A percentile compares a stretch with the other conserved stretches of the same genome.
phyloP scores from a whole-genome alignment of 2,888 invertebrate genomes.

The Volucella bombylans region DNA sequence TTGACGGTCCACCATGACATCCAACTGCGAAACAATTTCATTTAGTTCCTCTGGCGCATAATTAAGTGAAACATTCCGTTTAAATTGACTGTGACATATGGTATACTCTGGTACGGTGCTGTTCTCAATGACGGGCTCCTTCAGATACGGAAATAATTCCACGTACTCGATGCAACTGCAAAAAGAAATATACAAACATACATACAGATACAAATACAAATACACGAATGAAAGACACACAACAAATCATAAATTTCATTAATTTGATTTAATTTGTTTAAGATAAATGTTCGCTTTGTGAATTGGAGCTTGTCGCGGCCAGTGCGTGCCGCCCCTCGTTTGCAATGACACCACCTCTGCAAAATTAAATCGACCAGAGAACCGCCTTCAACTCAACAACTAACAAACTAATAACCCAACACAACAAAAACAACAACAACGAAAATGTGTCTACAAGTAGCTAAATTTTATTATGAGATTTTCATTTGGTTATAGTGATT shows the following conservation, averaged over 20 bases:
- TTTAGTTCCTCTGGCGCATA: constrained; percentile 72
- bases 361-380: constrained; percentile 6
- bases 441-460: background rate
- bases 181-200: constrained; percentile 14
- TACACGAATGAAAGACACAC: background rate
- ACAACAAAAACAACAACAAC: background rate
- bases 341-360: background rate
- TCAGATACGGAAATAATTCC: constrained; percentile 82
- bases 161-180: constrained; percentile 81
- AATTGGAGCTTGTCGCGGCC: constrained; percentile 41
- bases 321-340: background rate
- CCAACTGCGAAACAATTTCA: constrained; percentile 61
- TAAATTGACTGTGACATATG: constrained; percentile 77
- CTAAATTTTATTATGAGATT: constrained; percentile 15
- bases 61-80: constrained; percentile 69
- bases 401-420: background rate
- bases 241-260: constrained; percentile 63
- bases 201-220: too few species aligned
- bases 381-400: background rate
- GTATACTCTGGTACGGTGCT: constrained; percentile 79
- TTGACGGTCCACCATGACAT: constrained; percentile 22
- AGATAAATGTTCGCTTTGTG: background rate
- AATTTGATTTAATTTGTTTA: constrained; percentile 42
- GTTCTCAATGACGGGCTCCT: constrained; percentile 81
- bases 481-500: constrained; percentile 61